A percentile compares a stretch with the other conserved stretches of the same genome.
These are phyloP conservation scores for Apteryx mantelli DNA, from an alignment of 2,113 vertebrate species.

Conservation along the genomic window DNA sequence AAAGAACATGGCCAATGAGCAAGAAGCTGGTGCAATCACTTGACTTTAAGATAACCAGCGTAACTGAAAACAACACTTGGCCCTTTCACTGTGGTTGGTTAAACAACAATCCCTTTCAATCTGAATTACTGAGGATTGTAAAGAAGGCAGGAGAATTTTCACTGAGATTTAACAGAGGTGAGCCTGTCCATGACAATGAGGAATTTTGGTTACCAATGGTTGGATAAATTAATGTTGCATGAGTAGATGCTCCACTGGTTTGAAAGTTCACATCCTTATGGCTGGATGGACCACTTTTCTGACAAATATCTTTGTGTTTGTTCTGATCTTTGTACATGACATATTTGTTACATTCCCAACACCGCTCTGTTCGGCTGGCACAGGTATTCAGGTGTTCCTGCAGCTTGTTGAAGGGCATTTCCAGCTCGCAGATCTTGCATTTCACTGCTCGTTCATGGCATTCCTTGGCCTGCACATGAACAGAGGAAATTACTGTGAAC, in stretches of 20 bases:
- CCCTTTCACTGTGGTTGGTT: neutral
- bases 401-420: slow-evolving; percentile 67
- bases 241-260: neutral
- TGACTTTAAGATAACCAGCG: neutral
- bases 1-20: neutral
- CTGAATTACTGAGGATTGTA: neutral
- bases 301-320: slow-evolving; percentile 67
- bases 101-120: neutral
- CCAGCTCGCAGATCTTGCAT: slow-evolving; percentile 81
- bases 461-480: slow-evolving; percentile 67
- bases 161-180: neutral
- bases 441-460: slow-evolving; percentile 56
- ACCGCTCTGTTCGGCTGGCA: slow-evolving; percentile 75
- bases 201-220: neutral
- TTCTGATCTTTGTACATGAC: slow-evolving; percentile 65
- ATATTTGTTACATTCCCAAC: slow-evolving; percentile 74
- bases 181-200: neutral
- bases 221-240: neutral
- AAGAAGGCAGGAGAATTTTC: neutral
- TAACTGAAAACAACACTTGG: neutral
- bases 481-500: neutral
- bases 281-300: neutral
- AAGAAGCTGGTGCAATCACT: neutral
- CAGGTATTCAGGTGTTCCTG: slow-evolving; percentile 72
- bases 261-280: slow-evolving; percentile 11